Conservation (phyloP, 2,888 invertebrate species). For the Tetheella fluctuosa region DNA sequence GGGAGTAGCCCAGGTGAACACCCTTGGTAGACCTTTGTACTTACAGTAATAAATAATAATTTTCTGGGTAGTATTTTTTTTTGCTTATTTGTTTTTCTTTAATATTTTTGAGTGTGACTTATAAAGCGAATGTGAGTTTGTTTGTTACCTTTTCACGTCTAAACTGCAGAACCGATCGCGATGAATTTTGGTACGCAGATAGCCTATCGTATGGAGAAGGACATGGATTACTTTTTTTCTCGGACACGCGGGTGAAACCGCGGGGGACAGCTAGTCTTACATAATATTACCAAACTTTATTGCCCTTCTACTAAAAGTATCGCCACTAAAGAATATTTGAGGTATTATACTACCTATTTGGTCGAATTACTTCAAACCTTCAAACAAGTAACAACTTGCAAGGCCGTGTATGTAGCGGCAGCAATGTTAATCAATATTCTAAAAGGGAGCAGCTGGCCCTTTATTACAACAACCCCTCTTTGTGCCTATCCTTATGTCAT, state of each 20-base stretch:
- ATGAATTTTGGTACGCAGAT: too few species aligned
- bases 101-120: background rate
- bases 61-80: background rate
- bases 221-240: too few species aligned
- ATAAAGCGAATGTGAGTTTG: too few species aligned
- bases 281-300: too few species aligned
- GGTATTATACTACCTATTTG: too few species aligned
- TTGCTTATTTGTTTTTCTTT: background rate
- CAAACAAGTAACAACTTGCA: conserved; percentile 38
- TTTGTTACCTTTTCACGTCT: too few species aligned
- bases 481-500: conserved; percentile 49
- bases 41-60: conserved; percentile 28
- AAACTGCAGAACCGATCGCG: too few species aligned
- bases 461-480: conserved; percentile 45
- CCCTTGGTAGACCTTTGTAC: conserved; percentile 52
- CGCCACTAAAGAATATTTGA: too few species aligned
- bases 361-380: conserved; percentile 17
- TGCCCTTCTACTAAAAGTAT: too few species aligned
- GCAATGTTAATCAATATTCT: conserved; percentile 58
- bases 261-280: too few species aligned
- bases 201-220: too few species aligned
- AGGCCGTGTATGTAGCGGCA: conserved; percentile 21
- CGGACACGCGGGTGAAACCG: too few species aligned
- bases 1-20: conserved; percentile 73
- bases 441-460: conserved; percentile 59